These are phyloP conservation scores for Brienomyrus brachyistius DNA, from an alignment of 2,113 vertebrate genomes.

Conservation along the genomic window DNA sequence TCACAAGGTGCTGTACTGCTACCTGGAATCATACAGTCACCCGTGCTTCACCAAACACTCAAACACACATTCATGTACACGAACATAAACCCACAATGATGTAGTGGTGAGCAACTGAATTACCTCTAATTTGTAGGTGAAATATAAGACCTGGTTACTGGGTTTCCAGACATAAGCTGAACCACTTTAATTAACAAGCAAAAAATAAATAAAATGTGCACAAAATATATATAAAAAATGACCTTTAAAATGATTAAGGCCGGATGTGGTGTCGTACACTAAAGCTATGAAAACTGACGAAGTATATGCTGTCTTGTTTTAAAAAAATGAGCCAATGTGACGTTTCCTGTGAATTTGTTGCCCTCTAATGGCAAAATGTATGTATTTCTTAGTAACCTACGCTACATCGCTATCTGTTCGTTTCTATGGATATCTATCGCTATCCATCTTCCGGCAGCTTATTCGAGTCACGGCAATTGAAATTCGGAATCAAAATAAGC, in stretches of 20 bases:
- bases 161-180: not conserved
- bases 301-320: not conserved
- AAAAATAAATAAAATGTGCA: not conserved
- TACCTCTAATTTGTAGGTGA: not conserved
- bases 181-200: not conserved
- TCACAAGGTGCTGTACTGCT: not conserved
- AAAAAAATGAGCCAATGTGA: not conserved
- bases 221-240: not conserved
- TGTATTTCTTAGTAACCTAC: not conserved
- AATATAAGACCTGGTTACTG: not conserved
- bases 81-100: not conserved
- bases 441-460: not conserved
- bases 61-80: not conserved
- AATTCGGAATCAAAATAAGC: not conserved
- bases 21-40: not conserved
- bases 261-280: not conserved
- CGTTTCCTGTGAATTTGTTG: not conserved
- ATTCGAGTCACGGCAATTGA: not conserved
- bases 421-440: too few species aligned
- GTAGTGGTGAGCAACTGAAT: not conserved
- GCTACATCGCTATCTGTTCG: not conserved
- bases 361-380: not conserved
- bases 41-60: not conserved
- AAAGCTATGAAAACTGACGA: not conserved
- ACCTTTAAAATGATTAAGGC: not conserved